Evolutionary conservation across 23 tunicate species (phyloP).

Genomic region (Trididemnum miniatum): DNA sequence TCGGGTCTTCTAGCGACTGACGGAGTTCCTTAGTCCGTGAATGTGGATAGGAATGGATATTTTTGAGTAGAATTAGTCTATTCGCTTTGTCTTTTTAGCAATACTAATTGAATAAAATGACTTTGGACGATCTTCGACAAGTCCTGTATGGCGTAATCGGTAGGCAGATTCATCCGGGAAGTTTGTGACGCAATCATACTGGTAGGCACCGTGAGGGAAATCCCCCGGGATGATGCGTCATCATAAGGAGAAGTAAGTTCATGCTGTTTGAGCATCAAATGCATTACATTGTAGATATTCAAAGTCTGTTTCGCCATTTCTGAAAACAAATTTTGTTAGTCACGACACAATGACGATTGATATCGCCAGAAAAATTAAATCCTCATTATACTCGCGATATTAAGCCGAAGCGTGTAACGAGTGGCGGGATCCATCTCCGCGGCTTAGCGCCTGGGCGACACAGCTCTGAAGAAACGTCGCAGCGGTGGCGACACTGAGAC

Average conservation of each 20-base stretch:
- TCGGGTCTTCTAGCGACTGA: too few species aligned
- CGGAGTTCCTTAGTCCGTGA: too few species aligned
- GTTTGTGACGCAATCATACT: conserved; percentile 27
- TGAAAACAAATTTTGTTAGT: conserved; percentile 20
- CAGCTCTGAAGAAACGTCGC: too few species aligned
- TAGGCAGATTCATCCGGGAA: conserved; percentile 41
- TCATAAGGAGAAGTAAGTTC: neutral
- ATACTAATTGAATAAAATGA: conserved; percentile 38
- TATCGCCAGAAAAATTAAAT: too few species aligned
- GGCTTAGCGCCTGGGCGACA: too few species aligned
- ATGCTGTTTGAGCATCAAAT: conserved; percentile 7
- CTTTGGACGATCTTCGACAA: conserved; percentile 28
- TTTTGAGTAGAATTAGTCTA: too few species aligned
- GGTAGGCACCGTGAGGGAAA: neutral
- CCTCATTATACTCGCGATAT: too few species aligned
- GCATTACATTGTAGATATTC: conserved; percentile 42
- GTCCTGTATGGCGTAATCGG: conserved; percentile 72
- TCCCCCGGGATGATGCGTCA: neutral
- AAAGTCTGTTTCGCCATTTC: conserved; percentile 63
- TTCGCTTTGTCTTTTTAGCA: neutral
- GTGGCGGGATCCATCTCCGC: too few species aligned
- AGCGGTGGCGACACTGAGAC: too few species aligned
- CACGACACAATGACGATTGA: too few species aligned
- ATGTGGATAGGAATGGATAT: too few species aligned
- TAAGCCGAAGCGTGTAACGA: too few species aligned